Percentiles rank a stretch among this genome's conserved stretches.
Evolutionary conservation across 2,113 vertebrate species (phyloP).

Genomic region (Cynopterus brachyotis): DNA sequence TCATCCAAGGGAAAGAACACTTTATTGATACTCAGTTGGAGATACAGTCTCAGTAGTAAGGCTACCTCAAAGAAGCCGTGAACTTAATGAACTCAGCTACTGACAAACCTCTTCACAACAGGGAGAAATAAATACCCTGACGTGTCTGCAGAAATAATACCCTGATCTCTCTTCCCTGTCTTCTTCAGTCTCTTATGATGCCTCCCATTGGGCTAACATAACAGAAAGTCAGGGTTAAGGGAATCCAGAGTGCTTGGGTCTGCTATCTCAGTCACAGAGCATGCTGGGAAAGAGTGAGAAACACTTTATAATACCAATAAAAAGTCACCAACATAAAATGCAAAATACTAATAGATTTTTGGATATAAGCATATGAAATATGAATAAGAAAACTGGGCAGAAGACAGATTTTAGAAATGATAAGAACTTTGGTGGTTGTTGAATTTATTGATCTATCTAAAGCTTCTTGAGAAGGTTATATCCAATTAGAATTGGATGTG

Average conservation of each 20-base stretch:
- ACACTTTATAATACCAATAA: not conserved
- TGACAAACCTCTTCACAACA: not conserved
- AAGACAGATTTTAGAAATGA: not conserved
- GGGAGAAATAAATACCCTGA: not conserved
- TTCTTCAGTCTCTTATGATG: not conserved
- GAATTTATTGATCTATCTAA: not conserved
- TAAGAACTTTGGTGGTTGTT: not conserved
- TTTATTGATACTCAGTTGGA: not conserved
- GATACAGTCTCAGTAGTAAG: not conserved
- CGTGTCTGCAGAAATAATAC: not conserved
- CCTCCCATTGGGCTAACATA: not conserved
- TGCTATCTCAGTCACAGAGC: not conserved
- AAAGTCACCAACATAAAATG: not conserved
- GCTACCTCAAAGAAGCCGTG: not conserved
- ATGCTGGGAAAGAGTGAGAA: not conserved
- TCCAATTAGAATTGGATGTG: conserved; percentile 19
- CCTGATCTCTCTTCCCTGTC: not conserved
- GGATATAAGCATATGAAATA: not conserved
- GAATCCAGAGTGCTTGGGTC: not conserved
- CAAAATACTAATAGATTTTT: not conserved
- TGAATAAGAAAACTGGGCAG: not conserved
- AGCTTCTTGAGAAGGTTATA: not conserved
- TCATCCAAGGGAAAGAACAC: not conserved
- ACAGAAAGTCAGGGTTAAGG: not conserved
- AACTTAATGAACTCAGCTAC: not conserved